Conservation (phyloP, 2,797 vertebrate genomes). For the Trematomus bernacchii region DNA sequence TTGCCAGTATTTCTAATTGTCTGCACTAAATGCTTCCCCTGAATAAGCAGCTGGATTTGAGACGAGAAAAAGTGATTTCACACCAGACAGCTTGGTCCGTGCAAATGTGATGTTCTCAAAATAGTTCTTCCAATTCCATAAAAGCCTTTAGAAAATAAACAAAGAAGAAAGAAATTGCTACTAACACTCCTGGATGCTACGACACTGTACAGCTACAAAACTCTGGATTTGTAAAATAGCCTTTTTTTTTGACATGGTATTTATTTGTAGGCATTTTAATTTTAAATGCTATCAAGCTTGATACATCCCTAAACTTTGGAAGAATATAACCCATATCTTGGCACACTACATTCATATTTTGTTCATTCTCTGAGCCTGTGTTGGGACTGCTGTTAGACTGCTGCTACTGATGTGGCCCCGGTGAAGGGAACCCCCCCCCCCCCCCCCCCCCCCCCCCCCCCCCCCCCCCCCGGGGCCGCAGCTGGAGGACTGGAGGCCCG, state of each 20-base stretch:
- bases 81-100: slow-evolving; percentile 17
- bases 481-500: slow-evolving; percentile 40
- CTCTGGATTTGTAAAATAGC: slow-evolving; percentile 59
- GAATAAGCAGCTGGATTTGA: slow-evolving; percentile 44
- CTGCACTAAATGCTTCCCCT: slow-evolving; percentile 56
- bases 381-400: slow-evolving; percentile 67
- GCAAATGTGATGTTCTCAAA: slow-evolving; percentile 40
- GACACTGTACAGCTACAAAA: slow-evolving; percentile 53
- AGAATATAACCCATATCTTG: slow-evolving; percentile 27
- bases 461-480: slow-evolving; percentile 28
- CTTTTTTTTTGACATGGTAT: slow-evolving; percentile 59
- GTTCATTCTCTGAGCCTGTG: slow-evolving; percentile 55
- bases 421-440: slow-evolving; percentile 21
- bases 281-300: slow-evolving; percentile 48
- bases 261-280: slow-evolving; percentile 70
- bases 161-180: slow-evolving; percentile 7
- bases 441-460: slow-evolving; percentile 39
- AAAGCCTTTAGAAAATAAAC: slow-evolving; percentile 47
- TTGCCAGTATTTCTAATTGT: slow-evolving; percentile 47
- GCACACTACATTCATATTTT: slow-evolving; percentile 56
- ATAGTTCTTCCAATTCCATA: slow-evolving; percentile 59
- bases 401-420: slow-evolving; percentile 61
- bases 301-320: slow-evolving; percentile 54
- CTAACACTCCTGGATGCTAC: slow-evolving; percentile 71
- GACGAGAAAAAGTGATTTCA: slow-evolving; percentile 21